Evolutionary conservation across 2,797 vertebrate species (phyloP).

Genomic region (Pogonophryne albipinna): DNA sequence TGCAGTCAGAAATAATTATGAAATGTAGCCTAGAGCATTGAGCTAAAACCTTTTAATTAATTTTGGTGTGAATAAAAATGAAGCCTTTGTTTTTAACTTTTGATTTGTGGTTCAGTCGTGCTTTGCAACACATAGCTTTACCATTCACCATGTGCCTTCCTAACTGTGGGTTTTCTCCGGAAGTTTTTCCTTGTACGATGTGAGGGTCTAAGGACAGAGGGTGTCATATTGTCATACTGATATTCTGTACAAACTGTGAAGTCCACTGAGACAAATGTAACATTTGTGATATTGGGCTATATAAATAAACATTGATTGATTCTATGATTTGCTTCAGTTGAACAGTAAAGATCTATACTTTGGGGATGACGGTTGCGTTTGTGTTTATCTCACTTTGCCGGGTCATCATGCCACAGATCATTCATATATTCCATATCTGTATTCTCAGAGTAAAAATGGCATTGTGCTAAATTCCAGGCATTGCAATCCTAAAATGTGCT

Average conservation of each 20-base stretch:
- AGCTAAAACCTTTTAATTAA: slow-evolving; percentile 36
- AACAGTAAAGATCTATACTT: slow-evolving; percentile 15
- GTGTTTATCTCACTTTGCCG: slow-evolving; percentile 46
- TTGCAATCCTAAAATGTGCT: slow-evolving; percentile 46
- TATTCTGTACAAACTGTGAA: no score
- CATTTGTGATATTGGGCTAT: no score
- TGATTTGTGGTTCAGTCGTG: not conserved
- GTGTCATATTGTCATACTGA: no score
- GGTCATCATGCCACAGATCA: slow-evolving; percentile 68
- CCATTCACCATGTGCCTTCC: not conserved
- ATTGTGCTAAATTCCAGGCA: slow-evolving; percentile 68
- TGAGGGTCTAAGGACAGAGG: no score
- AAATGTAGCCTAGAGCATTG: slow-evolving; percentile 17
- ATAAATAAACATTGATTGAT: not conserved
- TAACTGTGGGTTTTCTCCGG: not conserved
- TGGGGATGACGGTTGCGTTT: not conserved
- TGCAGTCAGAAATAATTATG: slow-evolving; percentile 25
- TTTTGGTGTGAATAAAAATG: slow-evolving; percentile 25
- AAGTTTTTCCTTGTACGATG: no score
- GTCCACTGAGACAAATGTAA: no score
- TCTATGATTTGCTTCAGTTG: slow-evolving; percentile 11
- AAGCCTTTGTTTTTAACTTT: slow-evolving; percentile 2
- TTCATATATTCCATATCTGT: slow-evolving; percentile 73
- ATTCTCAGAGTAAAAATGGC: slow-evolving; percentile 67
- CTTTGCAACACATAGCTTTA: slow-evolving; percentile 1